A percentile compares a stretch with the other conserved stretches of the same genome.
phyloP scores from a whole-genome alignment of 2,888 invertebrate species.

The Campoletis raptor region DNA sequence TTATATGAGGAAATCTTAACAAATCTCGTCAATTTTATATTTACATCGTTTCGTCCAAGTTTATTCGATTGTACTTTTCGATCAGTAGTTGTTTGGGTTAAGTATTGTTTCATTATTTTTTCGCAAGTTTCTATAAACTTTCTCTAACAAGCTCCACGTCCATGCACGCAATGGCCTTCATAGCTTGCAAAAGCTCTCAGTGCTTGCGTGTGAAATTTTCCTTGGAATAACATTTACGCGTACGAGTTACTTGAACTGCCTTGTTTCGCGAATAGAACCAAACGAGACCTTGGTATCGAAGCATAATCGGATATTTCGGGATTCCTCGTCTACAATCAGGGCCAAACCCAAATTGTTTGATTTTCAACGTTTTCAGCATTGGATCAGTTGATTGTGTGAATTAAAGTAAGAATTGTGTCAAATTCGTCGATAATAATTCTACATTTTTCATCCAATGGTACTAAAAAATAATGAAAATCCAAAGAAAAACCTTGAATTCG shows the following conservation, averaged over 20 bases:
- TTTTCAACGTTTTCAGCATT: neutral
- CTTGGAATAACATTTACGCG: conserved; percentile 18
- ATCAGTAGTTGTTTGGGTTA: neutral
- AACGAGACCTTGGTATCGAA: conserved; percentile 29
- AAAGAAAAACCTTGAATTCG: too few relatives aligned
- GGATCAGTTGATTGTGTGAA: neutral
- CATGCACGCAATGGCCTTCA: conserved; percentile 11
- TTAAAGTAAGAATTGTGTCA: neutral
- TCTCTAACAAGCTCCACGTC: conserved; percentile 7
- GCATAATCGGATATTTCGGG: conserved; percentile 43
- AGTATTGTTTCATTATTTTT: conserved; percentile 29
- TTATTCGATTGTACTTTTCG: neutral
- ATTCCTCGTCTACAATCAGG: neutral
- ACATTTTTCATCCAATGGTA: too few relatives aligned
- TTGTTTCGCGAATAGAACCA: conserved; percentile 45
- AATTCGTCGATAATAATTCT: neutral
- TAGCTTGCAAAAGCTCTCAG: conserved; percentile 15
- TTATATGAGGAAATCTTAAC: neutral
- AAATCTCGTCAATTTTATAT: neutral
- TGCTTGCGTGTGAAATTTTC: conserved; percentile 34
- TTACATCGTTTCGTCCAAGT: neutral
- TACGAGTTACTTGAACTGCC: conserved; percentile 16
- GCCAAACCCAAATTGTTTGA: neutral
- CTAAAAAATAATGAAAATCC: too few relatives aligned
- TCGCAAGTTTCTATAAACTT: conserved; percentile 46